A percentile compares a stretch with the other conserved stretches of the same genome.
These are phyloP conservation scores for Chrysotoxum bicinctum DNA, from an alignment of 2,888 invertebrate genomes.

Conservation along the genomic window DNA sequence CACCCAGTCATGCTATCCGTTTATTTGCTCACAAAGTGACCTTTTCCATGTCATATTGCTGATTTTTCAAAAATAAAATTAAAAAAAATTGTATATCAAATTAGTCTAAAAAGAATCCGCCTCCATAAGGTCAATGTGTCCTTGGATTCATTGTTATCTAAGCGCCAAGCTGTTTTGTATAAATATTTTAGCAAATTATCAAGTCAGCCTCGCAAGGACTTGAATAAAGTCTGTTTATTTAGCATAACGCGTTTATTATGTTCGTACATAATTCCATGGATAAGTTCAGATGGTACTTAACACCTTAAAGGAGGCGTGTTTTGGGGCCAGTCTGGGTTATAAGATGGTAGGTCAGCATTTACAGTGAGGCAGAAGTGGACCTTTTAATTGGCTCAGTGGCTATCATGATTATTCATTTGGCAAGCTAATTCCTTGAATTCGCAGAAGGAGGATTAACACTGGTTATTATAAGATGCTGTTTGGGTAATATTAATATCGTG, in stretches of 20 bases:
- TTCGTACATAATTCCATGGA: slow-evolving; percentile 35
- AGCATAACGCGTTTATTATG: slow-evolving; percentile 51
- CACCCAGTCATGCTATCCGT: slow-evolving; percentile 3
- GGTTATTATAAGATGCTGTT: background rate
- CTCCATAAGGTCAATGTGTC: background rate
- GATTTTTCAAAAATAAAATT: background rate
- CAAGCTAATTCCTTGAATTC: background rate
- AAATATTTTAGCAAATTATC: slow-evolving; percentile 18
- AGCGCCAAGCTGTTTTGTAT: slow-evolving; percentile 5
- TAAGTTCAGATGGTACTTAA: slow-evolving; percentile 38
- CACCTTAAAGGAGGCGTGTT: slow-evolving; percentile 18
- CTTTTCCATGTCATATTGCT: slow-evolving; percentile 8
- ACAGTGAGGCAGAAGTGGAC: background rate
- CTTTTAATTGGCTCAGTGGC: slow-evolving; percentile 2
- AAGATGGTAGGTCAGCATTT: slow-evolving; percentile 3
- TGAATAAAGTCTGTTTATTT: slow-evolving; percentile 21
- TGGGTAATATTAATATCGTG: background rate
- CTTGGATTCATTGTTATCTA: background rate
- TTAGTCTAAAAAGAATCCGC: background rate
- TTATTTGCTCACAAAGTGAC: slow-evolving; percentile 51
- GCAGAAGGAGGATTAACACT: slow-evolving; percentile 7
- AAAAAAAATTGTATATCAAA: background rate
- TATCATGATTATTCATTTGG: background rate
- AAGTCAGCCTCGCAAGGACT: background rate
- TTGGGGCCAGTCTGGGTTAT: background rate